Percentiles rank a stretch among this genome's conserved stretches.
Evolutionary conservation across 35 echinoderm and acorn worm species (phyloP).

Genomic region (Ptychodera flava): DNA sequence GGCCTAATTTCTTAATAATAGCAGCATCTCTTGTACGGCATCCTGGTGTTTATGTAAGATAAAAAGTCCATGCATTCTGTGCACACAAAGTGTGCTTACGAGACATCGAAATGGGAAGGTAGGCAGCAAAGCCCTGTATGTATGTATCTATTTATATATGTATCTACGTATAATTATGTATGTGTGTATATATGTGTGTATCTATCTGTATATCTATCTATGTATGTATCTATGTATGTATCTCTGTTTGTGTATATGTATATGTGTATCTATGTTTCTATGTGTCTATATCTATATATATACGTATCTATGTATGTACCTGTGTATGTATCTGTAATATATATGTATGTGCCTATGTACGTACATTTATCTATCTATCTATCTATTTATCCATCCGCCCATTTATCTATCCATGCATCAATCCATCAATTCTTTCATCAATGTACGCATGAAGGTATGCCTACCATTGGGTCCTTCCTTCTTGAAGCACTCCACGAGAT

Average conservation of each 20-base stretch:
- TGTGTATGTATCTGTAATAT: neutral
- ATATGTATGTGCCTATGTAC: neutral
- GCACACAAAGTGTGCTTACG: too few species aligned
- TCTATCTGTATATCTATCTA: neutral
- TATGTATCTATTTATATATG: neutral
- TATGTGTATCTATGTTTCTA: neutral
- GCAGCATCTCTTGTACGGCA: too few species aligned
- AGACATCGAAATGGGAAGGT: too few species aligned
- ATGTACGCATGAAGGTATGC: too few species aligned
- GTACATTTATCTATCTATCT: neutral
- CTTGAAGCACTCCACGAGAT: constrained; percentile 26
- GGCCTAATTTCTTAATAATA: too few species aligned
- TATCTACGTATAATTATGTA: neutral
- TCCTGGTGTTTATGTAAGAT: too few species aligned
- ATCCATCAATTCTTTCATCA: too few species aligned
- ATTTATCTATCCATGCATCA: too few species aligned
- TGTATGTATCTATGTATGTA: neutral
- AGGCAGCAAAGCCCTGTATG: too few species aligned
- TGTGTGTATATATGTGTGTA: neutral
- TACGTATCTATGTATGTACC: neutral
- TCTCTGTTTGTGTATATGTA: neutral
- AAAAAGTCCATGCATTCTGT: too few species aligned
- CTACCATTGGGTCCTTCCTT: constrained; percentile 35
- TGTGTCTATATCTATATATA: neutral
- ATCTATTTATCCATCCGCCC: neutral